Conservation (phyloP, 2,888 invertebrate species). For the Arctia plantaginis region DNA sequence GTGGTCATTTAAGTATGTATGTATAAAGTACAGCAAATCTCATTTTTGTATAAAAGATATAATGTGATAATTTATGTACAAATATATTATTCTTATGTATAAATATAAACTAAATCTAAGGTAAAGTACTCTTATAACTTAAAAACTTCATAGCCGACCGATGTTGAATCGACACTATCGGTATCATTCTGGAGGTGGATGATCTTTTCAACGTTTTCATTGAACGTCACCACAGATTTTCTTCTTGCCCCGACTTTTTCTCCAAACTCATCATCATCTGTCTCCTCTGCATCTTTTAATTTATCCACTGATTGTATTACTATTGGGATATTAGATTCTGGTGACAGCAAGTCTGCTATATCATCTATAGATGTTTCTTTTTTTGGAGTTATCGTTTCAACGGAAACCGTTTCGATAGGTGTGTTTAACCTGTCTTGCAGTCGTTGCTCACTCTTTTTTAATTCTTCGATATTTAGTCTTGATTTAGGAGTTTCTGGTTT, state of each 20-base stretch:
- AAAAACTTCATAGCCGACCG: conserved; percentile 64
- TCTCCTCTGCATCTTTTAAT: conserved; percentile 72
- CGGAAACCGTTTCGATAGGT: conserved; percentile 59
- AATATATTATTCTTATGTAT: background rate
- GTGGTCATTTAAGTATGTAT: background rate
- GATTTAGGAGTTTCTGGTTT: conserved; percentile 64
- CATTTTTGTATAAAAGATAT: background rate
- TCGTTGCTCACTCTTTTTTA: conserved; percentile 75
- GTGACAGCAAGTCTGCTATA: conserved; percentile 58
- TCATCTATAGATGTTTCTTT: conserved; percentile 52
- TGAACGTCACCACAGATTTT: conserved; percentile 86
- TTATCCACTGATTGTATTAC: conserved; percentile 80
- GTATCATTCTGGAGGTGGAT: conserved; percentile 78
- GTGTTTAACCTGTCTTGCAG: conserved; percentile 75
- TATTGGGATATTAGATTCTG: conserved; percentile 64
- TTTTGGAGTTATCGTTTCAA: conserved; percentile 53
- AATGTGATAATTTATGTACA: background rate
- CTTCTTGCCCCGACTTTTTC: conserved; percentile 66
- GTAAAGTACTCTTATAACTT: conserved; percentile 58
- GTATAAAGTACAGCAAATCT: background rate
- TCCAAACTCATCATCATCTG: conserved; percentile 79
- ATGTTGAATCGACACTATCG: conserved; percentile 48
- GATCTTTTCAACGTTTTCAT: conserved; percentile 85
- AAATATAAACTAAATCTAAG: background rate
- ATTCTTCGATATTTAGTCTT: conserved; percentile 73